Evolutionary conservation across 2,113 vertebrate genomes (phyloP), one percentile per base, ranked within the genome.

Genomic region (Amia ocellicauda): DNA sequence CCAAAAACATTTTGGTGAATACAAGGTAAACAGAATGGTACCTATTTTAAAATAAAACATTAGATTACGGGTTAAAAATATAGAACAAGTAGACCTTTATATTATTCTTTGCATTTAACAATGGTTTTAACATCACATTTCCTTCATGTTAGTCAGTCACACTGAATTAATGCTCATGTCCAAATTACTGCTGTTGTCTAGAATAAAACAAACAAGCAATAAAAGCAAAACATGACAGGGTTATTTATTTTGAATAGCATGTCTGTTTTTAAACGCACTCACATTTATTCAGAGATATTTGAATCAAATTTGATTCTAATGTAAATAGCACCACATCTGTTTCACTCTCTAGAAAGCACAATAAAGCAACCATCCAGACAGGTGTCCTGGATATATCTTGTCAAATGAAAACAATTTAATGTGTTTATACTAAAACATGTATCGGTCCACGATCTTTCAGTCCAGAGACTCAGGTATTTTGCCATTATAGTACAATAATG

Each of bases 241-340:
- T 70, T 63, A 62, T 71, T 73, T 36, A 36, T 36, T 36, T 36
- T 70, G 60, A 69, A 64, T 66, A 43, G 43, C 63, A 63, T 52
- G 62, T 78, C 67, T 84, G 81, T 75, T 89, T 80, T 72, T 72
- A 81, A 80, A 82, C 23, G 67, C 67, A 74, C 58, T 70, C 55
- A 69, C 75, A 78, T 76, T 79, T 68, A 78, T 74, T 77, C 58
- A 69, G 69, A 69, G 50, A 16, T 62, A 87, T 90, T 90, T 90
- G 88, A 88, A 86, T 89, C 78, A 74, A 72, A 79, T 87, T 78
- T 78, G 82, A 78, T 75, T 74, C 60, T 62, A 74, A 90, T 89
- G 88, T 79, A 89, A 90, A 90, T 88, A 66, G 64, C 50, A 59
- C 62, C 69, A 50, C 53, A 13, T 20, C 19, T 62, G 41, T 59